Base-by-base conservation (phyloP, 2,888 invertebrate genomes). In the Drosophila ustulata region DNA sequence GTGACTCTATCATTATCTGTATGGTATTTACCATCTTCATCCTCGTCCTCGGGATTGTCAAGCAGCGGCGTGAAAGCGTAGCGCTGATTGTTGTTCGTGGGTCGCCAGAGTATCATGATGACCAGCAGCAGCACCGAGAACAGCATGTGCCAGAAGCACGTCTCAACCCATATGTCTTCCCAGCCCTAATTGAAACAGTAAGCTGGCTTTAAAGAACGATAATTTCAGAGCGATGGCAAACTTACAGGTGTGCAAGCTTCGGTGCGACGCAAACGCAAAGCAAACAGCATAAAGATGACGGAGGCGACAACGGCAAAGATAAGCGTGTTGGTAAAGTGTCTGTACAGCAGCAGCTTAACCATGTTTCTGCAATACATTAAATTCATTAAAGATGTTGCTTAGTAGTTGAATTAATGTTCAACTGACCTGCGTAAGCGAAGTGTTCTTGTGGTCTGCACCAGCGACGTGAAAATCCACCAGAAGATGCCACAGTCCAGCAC, bases 81-180 rank as follows among this genome's bases (percentile, higher is more conserved):
- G 86, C 98, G 94, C 93, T 98, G 98, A 93, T 98, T 98, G 93
- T 98, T 98, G 91, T 97, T 97, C 18, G 98, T 97, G 4, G 98
- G 98, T 78, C 98, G 94, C 98, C 98, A 98, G 71, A 98, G 94
- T 72, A 98, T 94, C 97, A 98, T 98, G 81, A 99, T 98, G 34
- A 97, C 97, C 39, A 97, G 93, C 26, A 99, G 93, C 62, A 99
- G 95, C 76, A 96, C 94, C 13, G 97, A 97, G 93, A 99, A 98
- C 64, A 98, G 93, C 37, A 98, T 94, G 92, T 98, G 98, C 98
- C 98, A 98, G 92, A 97, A 98, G 3, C 97, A 98, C 77, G 97
- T 97, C 91, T 98, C 98, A 87, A 98, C 93, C 98, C 98, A 99
- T 77, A 97, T 94, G 89, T 97, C 96, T 89, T 96, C 96, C 98